A percentile compares a stretch with the other conserved stretches of the same genome.
Conservation (phyloP, 2,113 vertebrate genomes). For the Pachyramphus minor region DNA sequence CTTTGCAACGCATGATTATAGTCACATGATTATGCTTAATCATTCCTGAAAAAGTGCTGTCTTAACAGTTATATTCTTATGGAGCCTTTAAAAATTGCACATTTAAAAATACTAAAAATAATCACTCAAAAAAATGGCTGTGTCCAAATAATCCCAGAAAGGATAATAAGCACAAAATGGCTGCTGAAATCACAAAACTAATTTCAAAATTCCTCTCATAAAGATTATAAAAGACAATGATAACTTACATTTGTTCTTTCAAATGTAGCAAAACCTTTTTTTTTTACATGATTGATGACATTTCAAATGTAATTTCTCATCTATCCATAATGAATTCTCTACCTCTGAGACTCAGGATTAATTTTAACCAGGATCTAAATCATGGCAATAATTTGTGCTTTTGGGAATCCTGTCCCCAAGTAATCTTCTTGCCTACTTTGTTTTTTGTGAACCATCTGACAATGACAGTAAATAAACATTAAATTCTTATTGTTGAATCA, state of each 20-base stretch:
- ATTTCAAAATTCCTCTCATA: not conserved
- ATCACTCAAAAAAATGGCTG: not conserved
- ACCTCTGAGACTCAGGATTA: not conserved
- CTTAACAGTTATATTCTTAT: conserved; percentile 3
- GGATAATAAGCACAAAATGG: not conserved
- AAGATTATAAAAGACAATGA: not conserved
- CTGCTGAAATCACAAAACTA: not conserved
- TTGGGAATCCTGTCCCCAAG: not conserved
- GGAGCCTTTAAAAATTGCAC: not conserved
- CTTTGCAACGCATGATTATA: not conserved
- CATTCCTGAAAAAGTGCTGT: not conserved
- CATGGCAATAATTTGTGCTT: not conserved
- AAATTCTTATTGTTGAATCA: not conserved
- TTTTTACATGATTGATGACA: not conserved
- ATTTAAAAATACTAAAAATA: conserved; percentile 6
- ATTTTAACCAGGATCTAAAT: not conserved
- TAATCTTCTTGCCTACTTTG: not conserved
- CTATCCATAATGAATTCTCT: not conserved
- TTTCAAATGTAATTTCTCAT: not conserved
- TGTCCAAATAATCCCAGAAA: not conserved
- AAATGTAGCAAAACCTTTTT: not conserved
- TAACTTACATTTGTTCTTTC: not conserved
- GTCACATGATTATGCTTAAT: conserved; percentile 25
- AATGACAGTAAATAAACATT: not conserved
- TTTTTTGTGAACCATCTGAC: not conserved